These are phyloP conservation scores for Leucoraja erinaceus DNA, from an alignment of 2,113 vertebrate genomes.

Conservation along the genomic window DNA sequence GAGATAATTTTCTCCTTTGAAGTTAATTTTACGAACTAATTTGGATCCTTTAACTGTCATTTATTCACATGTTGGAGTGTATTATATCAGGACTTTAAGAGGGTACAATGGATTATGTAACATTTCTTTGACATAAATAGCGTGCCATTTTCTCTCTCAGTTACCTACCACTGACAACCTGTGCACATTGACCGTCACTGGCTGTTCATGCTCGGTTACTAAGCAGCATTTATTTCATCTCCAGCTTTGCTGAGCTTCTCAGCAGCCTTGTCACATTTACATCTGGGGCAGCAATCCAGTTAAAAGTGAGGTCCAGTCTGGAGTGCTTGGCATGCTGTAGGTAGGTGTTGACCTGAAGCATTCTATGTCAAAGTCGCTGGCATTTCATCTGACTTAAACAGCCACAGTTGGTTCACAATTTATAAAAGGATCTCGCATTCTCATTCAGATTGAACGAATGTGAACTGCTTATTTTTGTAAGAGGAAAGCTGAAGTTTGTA, in stretches of 20 bases:
- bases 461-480: background rate
- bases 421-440: background rate
- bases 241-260: background rate
- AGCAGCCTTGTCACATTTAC: background rate
- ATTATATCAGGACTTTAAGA: background rate
- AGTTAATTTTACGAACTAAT: background rate
- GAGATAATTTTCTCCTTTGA: background rate
- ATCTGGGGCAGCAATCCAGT: constrained; percentile 3
- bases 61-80: background rate
- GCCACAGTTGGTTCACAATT: background rate
- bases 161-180: constrained; percentile 13
- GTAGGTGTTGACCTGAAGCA: background rate
- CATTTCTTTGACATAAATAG: background rate
- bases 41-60: background rate
- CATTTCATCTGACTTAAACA: background rate
- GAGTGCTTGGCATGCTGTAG: background rate
- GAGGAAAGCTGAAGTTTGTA: background rate
- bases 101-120: background rate
- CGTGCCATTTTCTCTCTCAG: background rate
- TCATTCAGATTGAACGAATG: background rate
- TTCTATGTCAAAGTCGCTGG: background rate
- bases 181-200: background rate
- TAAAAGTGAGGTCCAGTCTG: background rate
- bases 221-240: constrained; percentile 6
- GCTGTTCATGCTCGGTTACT: constrained; percentile 6